A percentile compares a stretch with the other conserved stretches of the same genome.
Conservation (phyloP, 2,888 invertebrate genomes). For the Amphipyra berbera region DNA sequence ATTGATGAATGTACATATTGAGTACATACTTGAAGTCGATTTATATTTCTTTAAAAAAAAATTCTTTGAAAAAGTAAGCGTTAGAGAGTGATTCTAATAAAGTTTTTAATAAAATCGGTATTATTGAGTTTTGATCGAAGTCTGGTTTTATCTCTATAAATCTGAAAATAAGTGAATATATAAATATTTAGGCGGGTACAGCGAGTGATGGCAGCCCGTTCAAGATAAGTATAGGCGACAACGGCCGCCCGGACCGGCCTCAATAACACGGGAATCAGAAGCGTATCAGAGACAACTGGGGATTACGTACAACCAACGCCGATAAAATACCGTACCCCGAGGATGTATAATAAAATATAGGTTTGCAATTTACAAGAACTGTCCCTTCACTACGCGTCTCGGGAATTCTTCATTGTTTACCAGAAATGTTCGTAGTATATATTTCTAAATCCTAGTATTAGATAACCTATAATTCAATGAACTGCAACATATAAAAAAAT, state of each 20-base stretch:
- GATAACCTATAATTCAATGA: too few relatives aligned
- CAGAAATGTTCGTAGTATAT: too few relatives aligned
- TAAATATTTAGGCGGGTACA: constrained; percentile 8
- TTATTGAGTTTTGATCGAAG: not conserved
- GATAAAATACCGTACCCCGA: constrained; percentile 35
- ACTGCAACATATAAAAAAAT: too few relatives aligned
- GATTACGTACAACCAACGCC: constrained; percentile 34
- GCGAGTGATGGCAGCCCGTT: constrained; percentile 1
- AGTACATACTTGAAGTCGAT: constrained; percentile 8
- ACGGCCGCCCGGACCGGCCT: constrained; percentile 8
- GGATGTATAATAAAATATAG: constrained; percentile 36
- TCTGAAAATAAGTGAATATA: constrained; percentile 9
- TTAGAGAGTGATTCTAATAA: constrained; percentile 1
- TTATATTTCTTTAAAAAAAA: constrained; percentile 32
- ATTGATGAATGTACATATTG: not conserved
- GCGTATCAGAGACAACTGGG: constrained; percentile 32
- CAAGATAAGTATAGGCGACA: constrained; percentile 16
- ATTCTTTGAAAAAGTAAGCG: constrained; percentile 6
- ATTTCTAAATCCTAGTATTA: too few relatives aligned
- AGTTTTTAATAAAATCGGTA: constrained; percentile 8
- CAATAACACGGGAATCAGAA: constrained; percentile 36
- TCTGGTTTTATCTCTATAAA: not conserved
- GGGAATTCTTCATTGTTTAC: constrained; percentile 16
- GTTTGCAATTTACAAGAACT: constrained; percentile 20
- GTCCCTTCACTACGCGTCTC: constrained; percentile 13